Percentiles rank a stretch among this genome's conserved stretches.
Evolutionary conservation across 2,113 vertebrate genomes (phyloP).

Genomic region (Myocastor coypus): DNA sequence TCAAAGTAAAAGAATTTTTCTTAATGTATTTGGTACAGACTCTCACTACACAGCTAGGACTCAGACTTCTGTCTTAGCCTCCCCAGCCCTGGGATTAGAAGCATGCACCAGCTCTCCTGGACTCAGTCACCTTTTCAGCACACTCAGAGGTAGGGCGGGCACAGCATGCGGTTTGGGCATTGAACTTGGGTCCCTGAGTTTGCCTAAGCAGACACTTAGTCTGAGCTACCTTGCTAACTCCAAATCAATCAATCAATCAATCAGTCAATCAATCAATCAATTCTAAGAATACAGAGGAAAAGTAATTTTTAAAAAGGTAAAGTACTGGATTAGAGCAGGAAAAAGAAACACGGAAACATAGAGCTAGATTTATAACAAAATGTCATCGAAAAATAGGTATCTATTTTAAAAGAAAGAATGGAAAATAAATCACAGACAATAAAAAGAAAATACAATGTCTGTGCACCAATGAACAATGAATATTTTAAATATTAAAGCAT

Average conservation of each 20-base stretch:
- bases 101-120: too few relatives aligned
- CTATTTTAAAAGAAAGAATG: neutral
- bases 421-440: neutral
- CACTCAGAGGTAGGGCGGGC: too few relatives aligned
- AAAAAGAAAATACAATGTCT: neutral
- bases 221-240: too few relatives aligned
- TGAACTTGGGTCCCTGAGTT: too few relatives aligned
- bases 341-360: neutral
- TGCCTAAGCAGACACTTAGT: too few relatives aligned
- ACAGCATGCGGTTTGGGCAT: too few relatives aligned
- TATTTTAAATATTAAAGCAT: slow-evolving; percentile 51
- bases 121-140: too few relatives aligned
- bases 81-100: too few relatives aligned
- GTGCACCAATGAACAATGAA: neutral
- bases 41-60: too few relatives aligned
- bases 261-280: neutral
- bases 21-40: too few relatives aligned
- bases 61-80: too few relatives aligned
- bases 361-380: neutral
- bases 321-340: neutral
- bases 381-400: neutral
- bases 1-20: neutral
- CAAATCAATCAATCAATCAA: neutral
- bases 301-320: neutral
- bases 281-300: neutral